Base-by-base conservation (phyloP, 1,140 invertebrate genomes). In the Heliconius nattereri region DNA sequence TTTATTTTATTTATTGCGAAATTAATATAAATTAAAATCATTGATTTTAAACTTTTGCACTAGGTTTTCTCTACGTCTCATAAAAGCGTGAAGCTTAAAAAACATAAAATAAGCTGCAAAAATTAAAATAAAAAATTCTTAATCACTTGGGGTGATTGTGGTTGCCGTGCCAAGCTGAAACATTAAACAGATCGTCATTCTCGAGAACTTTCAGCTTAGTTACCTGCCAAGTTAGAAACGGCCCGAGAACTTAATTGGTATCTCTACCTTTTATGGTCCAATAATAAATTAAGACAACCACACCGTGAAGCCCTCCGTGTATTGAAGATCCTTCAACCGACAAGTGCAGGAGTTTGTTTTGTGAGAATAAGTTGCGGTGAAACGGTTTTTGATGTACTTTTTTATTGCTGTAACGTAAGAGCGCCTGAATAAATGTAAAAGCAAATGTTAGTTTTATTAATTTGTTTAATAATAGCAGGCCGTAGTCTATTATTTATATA, bases 271-370 rank as follows among this genome's bases (percentile, higher is more conserved):
- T 81, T 79, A 73, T 78, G 73, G 74, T 70, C 49, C 75, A 81
- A 79, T 79, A 81, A 81, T 81, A 78, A 81, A 81, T 81, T 81
- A 79, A 81, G 74, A 79, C 71, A 75, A 81, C 80, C 76, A 60
- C 80, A 79, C 66, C 54, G 70, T 76, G 71, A 76, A 76, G 23
- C 49, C 70, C 74, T 72, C 70, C 78, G 49, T 32, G 23, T 20
- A 72, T 35, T 72, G 71, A 72, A 72, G 71, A 26, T 66, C 26
- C 16, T 29, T 66, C 26, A 66, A 66, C 60, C 13, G 60, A 13
- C 26, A 66, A 66, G 23, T 66, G 60, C 60, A 66, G n/a, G 54
- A 57, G 60, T 66, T 66, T 66, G 60, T 66, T 66, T 66, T 66
- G 23, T 26, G 29, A 26, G 60, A 16, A 29, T 29, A 23, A 66